A percentile compares a stretch with the other conserved stretches of the same genome.
phyloP scores from a whole-genome alignment of 2,113 vertebrate species.

The Pelobates fuscus region DNA sequence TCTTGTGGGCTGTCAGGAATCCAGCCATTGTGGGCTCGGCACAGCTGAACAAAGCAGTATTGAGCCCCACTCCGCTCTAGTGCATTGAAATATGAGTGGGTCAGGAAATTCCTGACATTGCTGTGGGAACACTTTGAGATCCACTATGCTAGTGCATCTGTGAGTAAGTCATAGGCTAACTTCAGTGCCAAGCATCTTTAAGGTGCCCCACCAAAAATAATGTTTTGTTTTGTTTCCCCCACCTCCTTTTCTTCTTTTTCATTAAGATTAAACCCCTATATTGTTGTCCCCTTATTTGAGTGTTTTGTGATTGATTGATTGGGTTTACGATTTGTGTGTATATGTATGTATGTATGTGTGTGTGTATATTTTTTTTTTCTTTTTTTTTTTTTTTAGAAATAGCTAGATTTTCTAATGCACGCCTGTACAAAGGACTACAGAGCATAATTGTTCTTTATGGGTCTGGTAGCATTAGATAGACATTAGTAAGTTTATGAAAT shows the following conservation, averaged over 20 bases:
- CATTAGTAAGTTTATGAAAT: no score
- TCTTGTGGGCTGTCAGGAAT: conserved; percentile 36
- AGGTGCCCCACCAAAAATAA: neutral
- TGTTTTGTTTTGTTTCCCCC: neutral
- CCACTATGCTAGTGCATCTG: conserved; percentile 15
- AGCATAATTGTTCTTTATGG: no score
- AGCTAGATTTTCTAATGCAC: no score
- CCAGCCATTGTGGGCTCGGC: conserved; percentile 38
- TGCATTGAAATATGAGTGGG: conserved; percentile 44
- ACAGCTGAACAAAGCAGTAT: conserved; percentile 47
- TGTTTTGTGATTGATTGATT: neutral
- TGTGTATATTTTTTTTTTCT: no score
- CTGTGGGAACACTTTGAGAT: conserved; percentile 35
- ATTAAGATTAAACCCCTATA: no score
- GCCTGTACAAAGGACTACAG: no score
- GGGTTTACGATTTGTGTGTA: no score
- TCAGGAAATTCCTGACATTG: conserved; percentile 48
- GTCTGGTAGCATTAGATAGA: no score
- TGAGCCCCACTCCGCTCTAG: conserved; percentile 33
- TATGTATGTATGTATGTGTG: no score
- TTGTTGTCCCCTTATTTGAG: no score
- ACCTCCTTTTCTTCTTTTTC: no score
- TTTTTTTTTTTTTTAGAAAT: no score
- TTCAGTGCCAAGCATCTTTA: neutral
- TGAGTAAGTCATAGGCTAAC: neutral